phyloP scores from a whole-genome alignment of 1,140 invertebrate genomes.

The Drosophila tsacasi region DNA sequence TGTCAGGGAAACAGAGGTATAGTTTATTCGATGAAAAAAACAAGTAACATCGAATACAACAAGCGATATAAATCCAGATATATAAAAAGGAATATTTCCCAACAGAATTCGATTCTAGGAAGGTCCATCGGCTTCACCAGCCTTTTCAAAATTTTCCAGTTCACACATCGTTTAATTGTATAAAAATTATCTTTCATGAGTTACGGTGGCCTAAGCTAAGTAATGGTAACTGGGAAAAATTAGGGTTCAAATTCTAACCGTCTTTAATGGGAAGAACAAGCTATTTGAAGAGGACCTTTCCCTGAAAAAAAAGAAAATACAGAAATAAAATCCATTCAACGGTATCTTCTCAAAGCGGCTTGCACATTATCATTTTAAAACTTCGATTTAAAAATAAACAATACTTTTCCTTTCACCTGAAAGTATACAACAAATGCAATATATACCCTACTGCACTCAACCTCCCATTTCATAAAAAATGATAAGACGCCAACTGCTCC shows the following conservation, averaged over 20 bases:
- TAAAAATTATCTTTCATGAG: no score
- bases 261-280: no score
- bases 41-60: neutral
- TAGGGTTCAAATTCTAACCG: no score
- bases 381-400: neutral
- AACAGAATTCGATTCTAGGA: neutral
- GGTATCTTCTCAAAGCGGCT: no score
- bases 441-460: conserved; percentile 1
- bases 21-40: neutral
- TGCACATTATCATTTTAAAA: no score
- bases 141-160: neutral
- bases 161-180: no score
- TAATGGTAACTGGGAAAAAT: no score
- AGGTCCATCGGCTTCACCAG: neutral
- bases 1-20: conserved; percentile 38
- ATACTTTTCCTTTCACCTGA: conserved; percentile 2
- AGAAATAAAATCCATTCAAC: no score
- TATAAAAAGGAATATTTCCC: neutral
- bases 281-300: no score
- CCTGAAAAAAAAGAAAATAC: no score
- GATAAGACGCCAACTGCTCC: conserved; percentile 25
- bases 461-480: conserved; percentile 5
- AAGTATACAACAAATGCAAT: conserved; percentile 27
- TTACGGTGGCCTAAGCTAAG: no score
- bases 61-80: neutral